Conservation (phyloP, 2,797 vertebrate genomes). For the Phyllotis vaccarum region DNA sequence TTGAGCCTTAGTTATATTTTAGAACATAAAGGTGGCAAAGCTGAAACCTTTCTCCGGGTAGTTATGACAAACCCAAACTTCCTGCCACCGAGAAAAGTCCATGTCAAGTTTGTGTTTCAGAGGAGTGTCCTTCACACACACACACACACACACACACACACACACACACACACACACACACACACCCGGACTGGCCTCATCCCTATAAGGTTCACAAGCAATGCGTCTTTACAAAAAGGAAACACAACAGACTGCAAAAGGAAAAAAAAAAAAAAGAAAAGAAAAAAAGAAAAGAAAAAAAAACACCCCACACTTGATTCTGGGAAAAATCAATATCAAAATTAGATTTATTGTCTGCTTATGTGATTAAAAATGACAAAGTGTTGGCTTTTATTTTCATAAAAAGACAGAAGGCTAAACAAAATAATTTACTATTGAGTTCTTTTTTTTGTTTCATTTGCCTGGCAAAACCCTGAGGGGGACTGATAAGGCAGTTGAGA, state of each 20-base stretch:
- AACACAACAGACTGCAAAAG: constrained; percentile 82
- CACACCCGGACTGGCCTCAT: background rate
- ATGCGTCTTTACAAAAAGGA: constrained; percentile 77
- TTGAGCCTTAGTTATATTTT: background rate
- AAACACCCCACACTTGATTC: constrained; percentile 86
- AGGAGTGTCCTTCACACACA: background rate
- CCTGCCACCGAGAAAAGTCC: constrained; percentile 9
- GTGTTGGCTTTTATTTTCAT: constrained; percentile 89
- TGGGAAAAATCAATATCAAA: constrained; percentile 87
- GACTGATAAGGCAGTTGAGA: background rate
- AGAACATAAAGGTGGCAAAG: background rate
- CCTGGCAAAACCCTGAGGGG: constrained; percentile 66
- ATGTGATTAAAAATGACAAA: constrained; percentile 89
- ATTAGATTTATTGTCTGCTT: constrained; percentile 89
- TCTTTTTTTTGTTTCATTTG: constrained; percentile 84
- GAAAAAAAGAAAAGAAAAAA: constrained; percentile 83
- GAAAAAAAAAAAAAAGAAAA: constrained; percentile 80
- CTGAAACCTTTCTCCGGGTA: background rate
- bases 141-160: background rate
- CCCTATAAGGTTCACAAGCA: constrained; percentile 45
- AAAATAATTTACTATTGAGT: constrained; percentile 87
- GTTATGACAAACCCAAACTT: constrained; percentile 37
- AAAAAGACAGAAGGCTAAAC: constrained; percentile 86
- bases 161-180: no score
- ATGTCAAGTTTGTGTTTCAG: constrained; percentile 16